phyloP scores from a whole-genome alignment of 2,797 vertebrate genomes.

The Phyllotis vaccarum region DNA sequence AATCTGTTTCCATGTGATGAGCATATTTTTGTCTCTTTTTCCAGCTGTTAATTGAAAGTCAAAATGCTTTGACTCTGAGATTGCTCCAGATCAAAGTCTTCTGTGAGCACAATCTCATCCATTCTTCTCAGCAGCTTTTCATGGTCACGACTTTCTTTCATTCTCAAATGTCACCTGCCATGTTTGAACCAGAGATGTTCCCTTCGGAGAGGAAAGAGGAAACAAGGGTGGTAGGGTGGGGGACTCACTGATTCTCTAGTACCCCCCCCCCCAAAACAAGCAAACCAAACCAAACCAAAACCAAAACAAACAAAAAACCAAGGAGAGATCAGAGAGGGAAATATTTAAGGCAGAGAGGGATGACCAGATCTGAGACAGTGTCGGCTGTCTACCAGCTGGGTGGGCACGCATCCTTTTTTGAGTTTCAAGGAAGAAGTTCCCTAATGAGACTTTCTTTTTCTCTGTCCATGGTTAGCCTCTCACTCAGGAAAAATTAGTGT shows the following conservation, averaged over 20 bases:
- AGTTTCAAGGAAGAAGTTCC: neutral
- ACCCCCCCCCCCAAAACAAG: no score
- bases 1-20: neutral
- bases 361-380: neutral
- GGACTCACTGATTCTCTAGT: neutral
- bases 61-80: neutral
- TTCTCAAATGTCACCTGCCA: neutral
- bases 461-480: neutral
- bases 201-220: neutral
- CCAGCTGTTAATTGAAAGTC: neutral
- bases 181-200: neutral
- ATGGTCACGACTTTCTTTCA: neutral
- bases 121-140: neutral
- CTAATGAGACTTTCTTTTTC: neutral
- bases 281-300: neutral
- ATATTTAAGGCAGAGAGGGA: fast-evolving
- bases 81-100: neutral
- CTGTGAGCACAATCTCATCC: neutral
- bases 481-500: neutral
- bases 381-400: neutral
- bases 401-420: neutral
- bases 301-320: neutral
- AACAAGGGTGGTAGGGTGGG: no score
- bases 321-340: neutral
- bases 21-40: neutral